Evolutionary conservation across 2,113 vertebrate species (phyloP), one percentile per base, ranked within the genome.

Genomic region (Colistium nudipinnis): DNA sequence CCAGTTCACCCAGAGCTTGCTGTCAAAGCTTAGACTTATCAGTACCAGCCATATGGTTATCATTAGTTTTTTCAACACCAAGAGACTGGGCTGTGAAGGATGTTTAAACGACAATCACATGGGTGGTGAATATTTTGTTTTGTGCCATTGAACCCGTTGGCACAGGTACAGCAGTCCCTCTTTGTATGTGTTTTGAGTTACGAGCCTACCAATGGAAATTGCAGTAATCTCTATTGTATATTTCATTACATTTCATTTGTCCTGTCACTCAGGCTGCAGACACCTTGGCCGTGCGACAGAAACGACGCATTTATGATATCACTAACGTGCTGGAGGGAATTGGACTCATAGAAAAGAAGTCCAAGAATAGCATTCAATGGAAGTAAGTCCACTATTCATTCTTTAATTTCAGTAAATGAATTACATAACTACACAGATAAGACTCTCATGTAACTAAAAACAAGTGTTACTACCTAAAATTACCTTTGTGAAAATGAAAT

Each of bases 361-460:
- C 98, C 48, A 99, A 99, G 88, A 99, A 99, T 93, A 99, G 98
- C 72, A 99, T 99, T 83, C 98, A 99, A 69, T 99, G 98, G 98
- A 99, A 99, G 98, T 99, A 91, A 95, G 98, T 95, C 2, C 2
- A 19, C 22, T 3, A 11, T 62, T 44, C 30, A 33, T 52, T 28
- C 1, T 36, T 56, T 27, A 4, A 5, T 49, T 22, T 25, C n/a
- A 45, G 4, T 1, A 4, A 45, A 9, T 3, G 16, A 13, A 5
- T 41, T 41, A 6, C 38, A 16, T 17, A 41, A 41, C 16, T n/a
- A 7, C 13, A n/a, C 13, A 4, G 38, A n/a, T n/a, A n/a, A 10
- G 39, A 43, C 7, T 20, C 11, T 1, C 16, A n/a, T 27, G 0
- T 1, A 7, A 13, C 4, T 11, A 39, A 27, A 2, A 10, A 3